A percentile compares a stretch with the other conserved stretches of the same genome.
Conservation (phyloP, 2,113 vertebrate species). For the Tamias sibiricus region DNA sequence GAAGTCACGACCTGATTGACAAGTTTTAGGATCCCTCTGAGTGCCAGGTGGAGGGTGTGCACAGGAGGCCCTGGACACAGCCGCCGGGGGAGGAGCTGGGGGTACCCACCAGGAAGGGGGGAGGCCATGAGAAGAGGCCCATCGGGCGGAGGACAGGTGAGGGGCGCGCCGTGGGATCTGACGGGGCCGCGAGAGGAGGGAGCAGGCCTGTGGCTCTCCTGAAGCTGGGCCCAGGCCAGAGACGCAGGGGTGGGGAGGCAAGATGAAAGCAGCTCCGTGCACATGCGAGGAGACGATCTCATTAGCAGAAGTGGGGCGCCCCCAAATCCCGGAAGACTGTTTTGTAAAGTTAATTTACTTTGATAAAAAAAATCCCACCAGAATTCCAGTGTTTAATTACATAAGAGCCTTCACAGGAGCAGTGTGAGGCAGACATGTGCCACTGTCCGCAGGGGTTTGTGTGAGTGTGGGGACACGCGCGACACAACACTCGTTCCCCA, state of each 20-base stretch:
- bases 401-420: background rate
- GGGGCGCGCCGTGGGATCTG: background rate
- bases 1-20: background rate
- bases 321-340: background rate
- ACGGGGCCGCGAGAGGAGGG: background rate
- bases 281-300: background rate
- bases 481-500: background rate
- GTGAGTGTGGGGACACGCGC: background rate
- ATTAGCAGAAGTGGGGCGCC: background rate
- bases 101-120: accelerated
- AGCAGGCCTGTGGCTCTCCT: background rate
- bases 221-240: background rate
- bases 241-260: background rate
- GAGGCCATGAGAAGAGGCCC: background rate
- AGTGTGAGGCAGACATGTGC: background rate
- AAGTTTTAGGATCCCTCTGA: background rate
- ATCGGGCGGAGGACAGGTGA: background rate
- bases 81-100: background rate
- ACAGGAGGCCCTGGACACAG: too few species aligned
- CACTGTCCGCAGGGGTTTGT: slow-evolving; percentile 13
- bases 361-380: background rate
- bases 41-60: background rate
- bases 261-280: background rate
- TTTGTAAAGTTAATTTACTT: slow-evolving; percentile 23
- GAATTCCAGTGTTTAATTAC: slow-evolving; percentile 13